Evolutionary conservation across 2,113 vertebrate genomes (phyloP).

Genomic region (Gavia stellata): DNA sequence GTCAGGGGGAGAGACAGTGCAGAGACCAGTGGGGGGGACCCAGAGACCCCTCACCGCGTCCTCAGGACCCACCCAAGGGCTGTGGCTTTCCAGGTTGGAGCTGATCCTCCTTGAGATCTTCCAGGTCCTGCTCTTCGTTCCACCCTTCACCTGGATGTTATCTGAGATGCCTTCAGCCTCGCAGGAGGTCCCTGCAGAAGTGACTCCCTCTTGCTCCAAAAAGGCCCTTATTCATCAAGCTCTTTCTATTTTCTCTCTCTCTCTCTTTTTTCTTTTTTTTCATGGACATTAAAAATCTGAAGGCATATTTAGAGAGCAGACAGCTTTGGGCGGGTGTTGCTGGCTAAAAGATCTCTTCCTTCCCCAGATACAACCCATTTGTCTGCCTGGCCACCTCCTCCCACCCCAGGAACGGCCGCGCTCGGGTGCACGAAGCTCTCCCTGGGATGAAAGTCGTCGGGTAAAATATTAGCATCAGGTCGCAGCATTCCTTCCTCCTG

Average conservation of each 20-base stretch:
- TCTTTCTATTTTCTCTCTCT: neutral
- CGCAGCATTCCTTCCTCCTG: neutral
- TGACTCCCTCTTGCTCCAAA: neutral
- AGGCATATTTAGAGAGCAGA: conserved; percentile 54
- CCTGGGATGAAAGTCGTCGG: neutral
- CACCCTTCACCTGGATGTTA: neutral
- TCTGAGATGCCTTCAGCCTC: neutral
- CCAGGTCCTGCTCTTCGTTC: neutral
- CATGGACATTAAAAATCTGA: conserved; percentile 41
- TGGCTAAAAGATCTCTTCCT: conserved; percentile 55
- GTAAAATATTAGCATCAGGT: conserved; percentile 40
- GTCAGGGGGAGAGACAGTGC: neutral
- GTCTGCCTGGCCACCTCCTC: conserved; percentile 39
- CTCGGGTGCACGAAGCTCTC: neutral
- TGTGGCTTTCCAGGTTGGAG: neutral
- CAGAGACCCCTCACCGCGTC: accelerated
- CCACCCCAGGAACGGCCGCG: neutral
- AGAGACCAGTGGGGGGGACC: neutral
- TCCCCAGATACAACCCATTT: conserved; percentile 44
- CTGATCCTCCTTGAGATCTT: neutral
- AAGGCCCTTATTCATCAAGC: neutral
- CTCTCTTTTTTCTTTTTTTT: neutral
- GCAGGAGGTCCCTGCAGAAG: neutral
- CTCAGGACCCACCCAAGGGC: neutral
- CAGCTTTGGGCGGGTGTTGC: conserved; percentile 47